Base-by-base conservation (phyloP, 2,888 invertebrate genomes). In the Euzophera pinguis region DNA sequence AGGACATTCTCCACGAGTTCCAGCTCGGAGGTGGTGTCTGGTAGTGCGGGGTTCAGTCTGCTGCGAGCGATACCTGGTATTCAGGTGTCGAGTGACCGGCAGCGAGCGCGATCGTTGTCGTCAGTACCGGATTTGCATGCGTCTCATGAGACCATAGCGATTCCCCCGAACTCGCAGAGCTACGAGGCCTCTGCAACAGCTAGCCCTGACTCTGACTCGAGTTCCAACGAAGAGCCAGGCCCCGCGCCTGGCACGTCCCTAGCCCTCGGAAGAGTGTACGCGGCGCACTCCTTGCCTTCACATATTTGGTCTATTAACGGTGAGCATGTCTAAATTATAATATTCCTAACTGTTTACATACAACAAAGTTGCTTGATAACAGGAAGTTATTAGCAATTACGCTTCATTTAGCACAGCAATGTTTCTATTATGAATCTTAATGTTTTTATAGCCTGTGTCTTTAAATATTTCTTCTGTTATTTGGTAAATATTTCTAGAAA, bases 251-350 rank as follows among this genome's bases (percentile, higher is more conserved):
- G 84, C 41, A 79, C 86, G 0, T 84, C 89, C 7, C 87, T 94
- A 60, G 93, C 94, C 53, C 91, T 95, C 49, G 95, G 96, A 56
- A 91, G 96, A 61, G 96, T 96, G 34, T 96, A 96, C 75, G 95
- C 96, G 57, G 96, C 97, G 69, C 96, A 97, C 84, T 97, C 96
- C 69, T 91, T 97, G 89, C 97, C 97, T 76, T 96, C 96, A 67
- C 97, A 97, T 88, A 96, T 97, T 91, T 97, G 96, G 96, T 96
- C 97, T 67, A 91, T 97, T 71, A 96, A 97, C 84, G 97, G 96
- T 96, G 81, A 93, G 94, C 79, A 14, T 35, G 35, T 35, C 34
- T 39, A n/a, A 32, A 7, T 13, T 27, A 42, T 17, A 22, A 5
- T 42, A 22, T 39, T 39, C 10, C 0, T n/a, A 9, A 16, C 13